Percentiles rank a stretch among this genome's conserved stretches.
Conservation (phyloP, 2,797 vertebrate species). For the Sphaeramia orbicularis region DNA sequence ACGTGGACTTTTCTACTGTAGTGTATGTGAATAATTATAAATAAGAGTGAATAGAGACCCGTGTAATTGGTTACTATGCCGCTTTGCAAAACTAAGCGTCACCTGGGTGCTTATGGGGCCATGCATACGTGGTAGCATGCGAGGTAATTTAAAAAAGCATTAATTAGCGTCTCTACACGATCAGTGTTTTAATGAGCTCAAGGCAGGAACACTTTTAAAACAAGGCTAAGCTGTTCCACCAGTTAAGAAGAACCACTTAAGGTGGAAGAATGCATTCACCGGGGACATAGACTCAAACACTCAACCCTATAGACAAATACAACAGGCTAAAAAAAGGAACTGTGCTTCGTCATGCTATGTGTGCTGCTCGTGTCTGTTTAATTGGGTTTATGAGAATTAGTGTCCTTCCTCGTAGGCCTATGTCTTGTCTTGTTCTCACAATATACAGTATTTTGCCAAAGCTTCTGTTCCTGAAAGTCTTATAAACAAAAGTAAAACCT, state of each 20-base stretch:
- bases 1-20: no score
- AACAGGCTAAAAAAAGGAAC: conserved; percentile 20
- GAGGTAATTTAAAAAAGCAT: conserved; percentile 16
- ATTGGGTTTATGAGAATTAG: not conserved
- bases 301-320: conserved; percentile 12
- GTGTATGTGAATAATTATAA: no score
- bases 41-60: no score
- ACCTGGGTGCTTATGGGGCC: conserved; percentile 10
- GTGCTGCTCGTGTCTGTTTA: not conserved
- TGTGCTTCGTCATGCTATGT: conserved; percentile 16
- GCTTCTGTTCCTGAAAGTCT: no score
- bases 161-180: conserved; percentile 15
- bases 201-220: conserved; percentile 41
- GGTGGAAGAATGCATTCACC: conserved; percentile 40
- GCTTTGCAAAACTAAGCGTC: not conserved
- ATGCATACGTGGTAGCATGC: not conserved
- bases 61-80: no score
- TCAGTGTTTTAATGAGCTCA: conserved; percentile 57
- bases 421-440: not conserved
- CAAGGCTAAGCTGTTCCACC: conserved; percentile 53
- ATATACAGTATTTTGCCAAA: no score
- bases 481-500: no score
- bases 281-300: conserved; percentile 13
- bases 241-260: conserved; percentile 49
- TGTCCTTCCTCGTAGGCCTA: not conserved